Evolutionary conservation across 2,888 invertebrate species (phyloP).

Genomic region (Orthonevra nobilis): DNA sequence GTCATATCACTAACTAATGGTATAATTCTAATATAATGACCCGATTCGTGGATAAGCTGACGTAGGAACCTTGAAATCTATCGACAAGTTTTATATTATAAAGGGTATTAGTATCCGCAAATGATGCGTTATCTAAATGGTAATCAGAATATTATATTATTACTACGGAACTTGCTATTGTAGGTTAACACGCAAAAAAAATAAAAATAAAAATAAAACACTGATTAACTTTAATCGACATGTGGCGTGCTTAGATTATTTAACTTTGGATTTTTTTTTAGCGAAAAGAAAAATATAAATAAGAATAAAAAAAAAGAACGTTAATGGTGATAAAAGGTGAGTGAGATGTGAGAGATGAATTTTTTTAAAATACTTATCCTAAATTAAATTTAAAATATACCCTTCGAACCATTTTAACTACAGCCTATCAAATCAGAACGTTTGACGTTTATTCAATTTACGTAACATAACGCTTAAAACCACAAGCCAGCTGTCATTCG

Average conservation of each 20-base stretch:
- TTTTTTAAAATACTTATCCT: not conserved
- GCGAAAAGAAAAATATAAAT: too few relatives aligned
- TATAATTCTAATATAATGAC: conserved; percentile 21
- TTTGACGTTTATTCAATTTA: not conserved
- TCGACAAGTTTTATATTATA: conserved; percentile 14
- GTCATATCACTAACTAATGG: not conserved
- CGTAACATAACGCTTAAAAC: not conserved
- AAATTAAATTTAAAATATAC: not conserved
- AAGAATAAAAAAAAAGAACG: too few relatives aligned
- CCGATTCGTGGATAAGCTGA: conserved; percentile 24
- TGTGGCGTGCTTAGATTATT: conserved; percentile 20
- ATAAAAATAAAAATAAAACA: not conserved
- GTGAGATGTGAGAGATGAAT: not conserved
- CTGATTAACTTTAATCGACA: conserved; percentile 26
- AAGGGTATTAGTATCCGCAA: conserved; percentile 24
- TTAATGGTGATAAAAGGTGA: not conserved
- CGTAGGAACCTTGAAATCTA: conserved; percentile 40
- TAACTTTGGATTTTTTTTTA: not conserved
- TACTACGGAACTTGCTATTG: not conserved
- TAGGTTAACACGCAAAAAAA: not conserved
- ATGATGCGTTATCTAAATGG: conserved; percentile 20
- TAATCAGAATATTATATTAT: conserved; percentile 15
- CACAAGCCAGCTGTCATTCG: conserved; percentile 5
- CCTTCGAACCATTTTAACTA: too few relatives aligned
- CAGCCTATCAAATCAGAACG: not conserved